phyloP scores from a whole-genome alignment of 2,888 invertebrate genomes.

The Drosophila affinis region DNA sequence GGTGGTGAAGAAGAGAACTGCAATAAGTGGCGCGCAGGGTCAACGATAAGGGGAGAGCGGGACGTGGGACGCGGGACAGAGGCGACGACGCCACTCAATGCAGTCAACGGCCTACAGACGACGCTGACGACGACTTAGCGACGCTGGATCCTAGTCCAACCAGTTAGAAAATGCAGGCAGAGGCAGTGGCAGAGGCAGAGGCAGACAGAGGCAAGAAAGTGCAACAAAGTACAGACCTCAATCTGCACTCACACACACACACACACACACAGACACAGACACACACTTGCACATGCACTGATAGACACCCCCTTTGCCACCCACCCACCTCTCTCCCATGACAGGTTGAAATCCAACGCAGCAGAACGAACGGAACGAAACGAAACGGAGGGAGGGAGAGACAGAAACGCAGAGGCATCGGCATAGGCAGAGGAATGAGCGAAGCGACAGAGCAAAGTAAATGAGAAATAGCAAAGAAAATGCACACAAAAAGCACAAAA shows the following conservation, averaged over 20 bases:
- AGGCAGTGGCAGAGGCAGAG: conserved; percentile 18
- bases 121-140: conserved; percentile 43
- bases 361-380: conserved; percentile 65
- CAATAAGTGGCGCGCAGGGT: conserved; percentile 81
- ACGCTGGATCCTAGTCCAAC: conserved; percentile 56
- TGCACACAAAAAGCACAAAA: conserved; percentile 30
- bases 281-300: neutral
- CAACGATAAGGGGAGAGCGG: conserved; percentile 60
- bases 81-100: conserved; percentile 70
- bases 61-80: conserved; percentile 14
- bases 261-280: conserved; percentile 6
- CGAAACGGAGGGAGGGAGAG: conserved; percentile 18
- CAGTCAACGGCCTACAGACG: conserved; percentile 75
- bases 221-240: conserved; percentile 77
- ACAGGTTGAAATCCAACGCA: conserved; percentile 79
- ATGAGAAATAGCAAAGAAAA: conserved; percentile 57
- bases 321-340: conserved; percentile 43
- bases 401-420: conserved; percentile 4
- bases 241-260: conserved; percentile 55
- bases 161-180: conserved; percentile 72
- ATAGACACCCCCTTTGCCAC: conserved; percentile 4
- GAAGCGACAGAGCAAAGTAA: conserved; percentile 69
- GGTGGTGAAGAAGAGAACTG: conserved; percentile 55
- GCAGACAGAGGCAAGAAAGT: conserved; percentile 57
- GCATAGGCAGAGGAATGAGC: conserved; percentile 58